phyloP scores from a whole-genome alignment of 2,797 vertebrate species.

The Falco columbarius region DNA sequence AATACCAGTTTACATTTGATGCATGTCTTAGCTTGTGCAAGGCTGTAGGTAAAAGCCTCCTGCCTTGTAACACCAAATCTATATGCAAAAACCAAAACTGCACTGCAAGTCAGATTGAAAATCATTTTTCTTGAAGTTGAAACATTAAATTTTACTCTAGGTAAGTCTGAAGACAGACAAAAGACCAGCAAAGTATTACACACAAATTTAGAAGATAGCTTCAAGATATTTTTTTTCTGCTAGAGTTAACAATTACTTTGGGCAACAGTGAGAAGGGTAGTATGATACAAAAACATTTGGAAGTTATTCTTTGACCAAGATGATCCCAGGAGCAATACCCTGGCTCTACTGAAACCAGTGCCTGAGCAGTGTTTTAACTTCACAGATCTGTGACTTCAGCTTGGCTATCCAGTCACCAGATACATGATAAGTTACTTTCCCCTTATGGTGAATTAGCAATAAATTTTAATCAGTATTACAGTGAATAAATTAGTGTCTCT shows the following conservation, averaged over 20 bases:
- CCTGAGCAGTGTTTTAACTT: neutral
- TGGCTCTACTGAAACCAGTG: neutral
- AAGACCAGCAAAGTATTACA: neutral
- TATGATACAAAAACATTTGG: neutral
- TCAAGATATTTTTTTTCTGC: neutral
- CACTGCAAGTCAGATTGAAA: neutral
- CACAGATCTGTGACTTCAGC: neutral
- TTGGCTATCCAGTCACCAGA: neutral
- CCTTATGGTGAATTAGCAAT: neutral
- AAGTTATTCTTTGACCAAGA: neutral
- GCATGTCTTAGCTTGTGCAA: neutral
- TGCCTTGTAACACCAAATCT: neutral
- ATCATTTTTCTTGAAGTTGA: neutral
- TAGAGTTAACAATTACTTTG: neutral
- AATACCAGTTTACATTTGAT: neutral
- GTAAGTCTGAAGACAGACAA: neutral
- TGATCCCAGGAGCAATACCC: neutral
- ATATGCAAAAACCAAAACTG: neutral
- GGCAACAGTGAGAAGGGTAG: neutral
- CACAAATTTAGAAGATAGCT: neutral
- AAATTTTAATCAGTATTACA: neutral
- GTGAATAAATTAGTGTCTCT: neutral
- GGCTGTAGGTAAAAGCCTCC: neutral
- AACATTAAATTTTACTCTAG: neutral
- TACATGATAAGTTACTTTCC: neutral